Conservation (phyloP, 2,113 vertebrate genomes). For the Sardina pilchardus region DNA sequence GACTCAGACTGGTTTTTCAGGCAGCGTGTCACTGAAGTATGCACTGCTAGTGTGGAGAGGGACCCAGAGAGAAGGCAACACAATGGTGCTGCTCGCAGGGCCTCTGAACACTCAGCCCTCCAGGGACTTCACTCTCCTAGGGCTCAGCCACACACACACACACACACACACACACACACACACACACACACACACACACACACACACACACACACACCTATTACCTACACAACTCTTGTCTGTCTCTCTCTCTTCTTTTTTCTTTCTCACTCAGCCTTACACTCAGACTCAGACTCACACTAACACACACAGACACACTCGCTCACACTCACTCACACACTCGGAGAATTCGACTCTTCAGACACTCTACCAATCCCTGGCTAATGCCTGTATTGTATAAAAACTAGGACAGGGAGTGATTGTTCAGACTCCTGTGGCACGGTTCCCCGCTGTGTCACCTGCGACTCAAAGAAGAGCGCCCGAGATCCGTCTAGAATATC, state of each 20-base stretch:
- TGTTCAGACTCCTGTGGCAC: background rate
- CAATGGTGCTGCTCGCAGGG: background rate
- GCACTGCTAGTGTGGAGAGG: constrained; percentile 6
- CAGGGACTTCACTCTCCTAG: background rate
- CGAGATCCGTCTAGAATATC: background rate
- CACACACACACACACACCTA: background rate
- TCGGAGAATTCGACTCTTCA: background rate
- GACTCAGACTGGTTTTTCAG: constrained; percentile 87
- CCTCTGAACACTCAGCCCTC: background rate
- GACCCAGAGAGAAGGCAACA: background rate
- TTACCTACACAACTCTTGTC: background rate
- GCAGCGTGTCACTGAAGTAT: constrained; percentile 69
- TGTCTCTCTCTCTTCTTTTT: background rate
- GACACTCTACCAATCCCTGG: background rate
- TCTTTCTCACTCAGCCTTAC: background rate
- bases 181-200: background rate
- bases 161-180: background rate
- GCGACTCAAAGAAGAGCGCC: background rate
- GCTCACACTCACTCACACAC: background rate
- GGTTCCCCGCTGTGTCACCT: background rate
- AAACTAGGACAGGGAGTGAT: background rate
- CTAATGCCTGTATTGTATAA: background rate
- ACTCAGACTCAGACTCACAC: background rate
- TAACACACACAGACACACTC: background rate
- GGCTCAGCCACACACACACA: background rate